phyloP scores from a whole-genome alignment of 2,113 vertebrate genomes.

The Leucoraja erinaceus region DNA sequence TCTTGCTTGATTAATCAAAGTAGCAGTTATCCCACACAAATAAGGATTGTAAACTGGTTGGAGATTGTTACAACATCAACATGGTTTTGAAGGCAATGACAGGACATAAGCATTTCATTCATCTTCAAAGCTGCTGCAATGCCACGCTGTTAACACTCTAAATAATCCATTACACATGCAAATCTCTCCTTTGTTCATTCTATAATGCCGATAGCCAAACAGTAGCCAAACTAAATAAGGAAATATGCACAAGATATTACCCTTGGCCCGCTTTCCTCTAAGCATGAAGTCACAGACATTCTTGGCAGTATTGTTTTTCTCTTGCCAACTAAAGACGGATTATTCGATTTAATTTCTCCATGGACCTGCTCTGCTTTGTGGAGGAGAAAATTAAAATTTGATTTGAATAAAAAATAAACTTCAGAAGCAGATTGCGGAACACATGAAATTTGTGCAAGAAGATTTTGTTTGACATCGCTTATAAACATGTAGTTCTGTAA shows the following conservation, averaged over 20 bases:
- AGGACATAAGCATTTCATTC: neutral
- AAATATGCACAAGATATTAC: neutral
- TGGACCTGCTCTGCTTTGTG: neutral
- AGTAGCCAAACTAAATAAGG: neutral
- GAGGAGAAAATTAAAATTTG: slow-evolving; percentile 27
- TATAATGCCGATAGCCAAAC: neutral
- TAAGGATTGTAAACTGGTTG: neutral
- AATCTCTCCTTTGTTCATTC: neutral
- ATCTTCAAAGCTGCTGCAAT: neutral
- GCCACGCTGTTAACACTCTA: neutral
- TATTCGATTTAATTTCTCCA: slow-evolving; percentile 9
- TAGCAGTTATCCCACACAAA: neutral
- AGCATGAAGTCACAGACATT: neutral
- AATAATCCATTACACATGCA: neutral
- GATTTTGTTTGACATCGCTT: neutral
- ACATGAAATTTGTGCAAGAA: neutral
- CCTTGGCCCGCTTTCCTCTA: neutral
- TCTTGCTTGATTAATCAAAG: slow-evolving; percentile 17
- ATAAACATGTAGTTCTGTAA: neutral
- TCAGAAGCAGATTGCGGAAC: neutral
- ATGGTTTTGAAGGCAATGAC: neutral
- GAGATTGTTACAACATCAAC: neutral
- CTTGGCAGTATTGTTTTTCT: neutral
- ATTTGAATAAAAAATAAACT: neutral
- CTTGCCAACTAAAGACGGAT: neutral